Conservation (phyloP, 2,113 vertebrate genomes). For the Cololabis saira region DNA sequence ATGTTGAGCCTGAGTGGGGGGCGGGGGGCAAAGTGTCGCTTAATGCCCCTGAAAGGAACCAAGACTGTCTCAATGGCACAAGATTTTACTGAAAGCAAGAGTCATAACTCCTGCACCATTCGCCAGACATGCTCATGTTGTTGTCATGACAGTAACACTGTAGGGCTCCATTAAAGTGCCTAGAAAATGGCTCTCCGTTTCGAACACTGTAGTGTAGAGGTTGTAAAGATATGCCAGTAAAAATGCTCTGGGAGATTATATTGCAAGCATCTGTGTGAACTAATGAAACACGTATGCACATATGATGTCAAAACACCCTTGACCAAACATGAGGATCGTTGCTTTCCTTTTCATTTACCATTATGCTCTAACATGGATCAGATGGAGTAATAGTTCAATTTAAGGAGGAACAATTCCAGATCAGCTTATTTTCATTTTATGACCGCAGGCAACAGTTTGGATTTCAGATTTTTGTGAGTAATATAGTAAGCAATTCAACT, state of each 20-base stretch:
- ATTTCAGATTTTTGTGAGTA: too few species aligned
- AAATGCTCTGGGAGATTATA: conserved; percentile 74
- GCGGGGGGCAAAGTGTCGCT: conserved; percentile 42
- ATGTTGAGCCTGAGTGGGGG: not conserved
- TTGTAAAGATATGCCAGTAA: conserved; percentile 74
- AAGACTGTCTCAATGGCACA: conserved; percentile 21
- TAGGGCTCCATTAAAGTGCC: conserved; percentile 57
- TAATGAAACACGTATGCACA: conserved; percentile 75
- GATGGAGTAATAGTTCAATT: conserved; percentile 49
- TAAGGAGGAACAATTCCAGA: not conserved
- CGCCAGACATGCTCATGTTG: conserved; percentile 28
- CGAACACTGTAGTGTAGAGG: conserved; percentile 61
- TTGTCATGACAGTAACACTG: conserved; percentile 47
- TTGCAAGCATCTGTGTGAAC: conserved; percentile 74
- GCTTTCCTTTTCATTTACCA: conserved; percentile 40
- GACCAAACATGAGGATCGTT: conserved; percentile 58
- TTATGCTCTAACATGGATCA: conserved; percentile 57
- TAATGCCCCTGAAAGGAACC: conserved; percentile 45
- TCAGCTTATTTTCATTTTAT: conserved; percentile 17
- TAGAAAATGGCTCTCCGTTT: conserved; percentile 37
- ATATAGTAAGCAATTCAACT: too few species aligned
- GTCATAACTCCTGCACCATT: conserved; percentile 28
- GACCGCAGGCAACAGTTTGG: not conserved
- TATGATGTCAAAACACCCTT: conserved; percentile 62
- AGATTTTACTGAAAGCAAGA: conserved; percentile 13